These are phyloP conservation scores for Drosophila arawakana DNA, from an alignment of 1,140 invertebrate genomes.

Conservation along the genomic window DNA sequence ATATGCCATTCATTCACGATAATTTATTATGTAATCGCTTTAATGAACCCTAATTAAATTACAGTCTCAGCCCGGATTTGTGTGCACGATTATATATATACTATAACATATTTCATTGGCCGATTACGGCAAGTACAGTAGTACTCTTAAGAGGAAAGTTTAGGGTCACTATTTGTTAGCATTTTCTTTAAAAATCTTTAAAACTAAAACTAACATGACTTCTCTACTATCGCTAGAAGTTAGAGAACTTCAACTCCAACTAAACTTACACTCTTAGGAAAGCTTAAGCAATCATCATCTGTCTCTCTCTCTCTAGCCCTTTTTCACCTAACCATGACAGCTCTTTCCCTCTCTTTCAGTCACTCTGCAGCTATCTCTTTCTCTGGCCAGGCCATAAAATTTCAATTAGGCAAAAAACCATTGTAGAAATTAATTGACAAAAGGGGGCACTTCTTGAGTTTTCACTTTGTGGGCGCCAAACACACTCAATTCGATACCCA, in stretches of 20 bases:
- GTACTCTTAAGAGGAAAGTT: no score
- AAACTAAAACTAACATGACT: no score
- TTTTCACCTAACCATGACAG: not conserved
- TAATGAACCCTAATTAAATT: conserved; percentile 73
- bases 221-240: no score
- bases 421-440: conserved; percentile 82
- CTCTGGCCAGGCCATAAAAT: conserved; percentile 67
- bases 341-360: not conserved
- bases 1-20: conserved; percentile 48
- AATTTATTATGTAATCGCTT: conserved; percentile 74
- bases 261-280: no score
- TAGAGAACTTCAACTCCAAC: no score
- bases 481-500: conserved; percentile 8
- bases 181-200: no score
- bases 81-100: conserved; percentile 24
- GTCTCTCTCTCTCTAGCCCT: not conserved
- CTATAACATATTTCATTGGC: no score
- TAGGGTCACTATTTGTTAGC: no score
- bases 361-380: conserved; percentile 1
- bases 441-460: conserved; percentile 61
- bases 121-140: no score
- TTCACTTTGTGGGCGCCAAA: conserved; percentile 11
- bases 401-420: conserved; percentile 81
- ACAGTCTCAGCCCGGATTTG: conserved; percentile 49
- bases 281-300: not conserved